Evolutionary conservation across 2,888 invertebrate genomes (phyloP), one percentile per base, ranked within the genome.

Genomic region (Papilio demoleus): DNA sequence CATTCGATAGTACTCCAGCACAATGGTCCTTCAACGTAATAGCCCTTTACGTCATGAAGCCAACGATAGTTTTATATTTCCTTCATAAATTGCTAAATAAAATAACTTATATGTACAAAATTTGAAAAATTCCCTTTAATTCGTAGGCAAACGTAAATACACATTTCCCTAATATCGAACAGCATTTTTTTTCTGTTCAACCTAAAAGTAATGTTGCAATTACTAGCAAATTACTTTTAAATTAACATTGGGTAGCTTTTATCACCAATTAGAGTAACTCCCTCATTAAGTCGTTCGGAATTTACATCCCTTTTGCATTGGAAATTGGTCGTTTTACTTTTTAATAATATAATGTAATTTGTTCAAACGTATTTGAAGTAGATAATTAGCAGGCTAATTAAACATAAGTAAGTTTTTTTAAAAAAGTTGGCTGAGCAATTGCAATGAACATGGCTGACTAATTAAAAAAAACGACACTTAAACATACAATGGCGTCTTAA

Each of bases 161-260:
- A 50, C 12, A 14, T 24, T 50, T 27, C 2, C n/a, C 31, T n/a
- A 5, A 1, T n/a, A 31, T 9, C 2, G 31, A 50, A 17, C 2
- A 19, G 19, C n/a, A n/a, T n/a, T 50, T 27, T 27, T 53, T 53
- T 53, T 53, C 31, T 53, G 53, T 31, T n/a, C 6, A 31, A 53
- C n/a, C 12, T 31, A 53, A 53, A 53, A 31, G 53, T 53, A 36
- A 50, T 36, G 22, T 22, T 63, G 50, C 36, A 63, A 50, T 63
- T 63, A 63, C 63, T 50, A 36, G 36, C 34, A 50, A 63, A 63
- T 63, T 63, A 63, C 63, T 63, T 50, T 63, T 63, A 63, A 63
- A 63, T 63, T 63, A 63, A 63, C 63, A 36, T 63, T 63, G 50
- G 63, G 47, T 63, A 36, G 63, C 47, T 63, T 63, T 63, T 63